These are phyloP conservation scores for Aphidoletes aphidimyza DNA, from an alignment of 2,888 invertebrate genomes.

Conservation along the genomic window DNA sequence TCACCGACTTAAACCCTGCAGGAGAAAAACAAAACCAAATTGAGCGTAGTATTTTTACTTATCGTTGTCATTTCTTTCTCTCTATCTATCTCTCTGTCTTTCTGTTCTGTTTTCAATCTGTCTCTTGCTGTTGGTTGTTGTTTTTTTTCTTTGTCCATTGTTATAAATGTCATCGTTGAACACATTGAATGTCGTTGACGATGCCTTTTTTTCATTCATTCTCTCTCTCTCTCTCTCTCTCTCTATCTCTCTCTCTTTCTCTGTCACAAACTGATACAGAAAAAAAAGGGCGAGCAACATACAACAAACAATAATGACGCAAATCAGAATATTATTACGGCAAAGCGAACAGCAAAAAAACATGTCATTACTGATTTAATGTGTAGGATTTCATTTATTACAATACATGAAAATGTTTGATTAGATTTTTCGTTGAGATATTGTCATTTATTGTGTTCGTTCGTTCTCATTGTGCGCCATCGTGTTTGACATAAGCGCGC, in stretches of 20 bases:
- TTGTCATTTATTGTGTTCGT: slow-evolving; percentile 47
- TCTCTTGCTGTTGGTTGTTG: neutral
- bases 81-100: neutral
- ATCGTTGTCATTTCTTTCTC: neutral
- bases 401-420: slow-evolving; percentile 52
- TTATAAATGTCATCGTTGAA: slow-evolving; percentile 47
- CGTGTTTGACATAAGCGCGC: neutral
- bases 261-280: neutral
- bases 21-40: slow-evolving; percentile 10
- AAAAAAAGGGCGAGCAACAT: neutral
- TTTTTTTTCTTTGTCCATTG: slow-evolving; percentile 25
- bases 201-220: neutral
- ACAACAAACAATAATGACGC: slow-evolving; percentile 34
- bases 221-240: no score
- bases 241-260: neutral
- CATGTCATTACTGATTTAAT: slow-evolving; percentile 54
- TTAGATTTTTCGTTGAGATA: slow-evolving; percentile 53
- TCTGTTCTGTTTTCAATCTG: neutral
- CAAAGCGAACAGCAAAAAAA: neutral
- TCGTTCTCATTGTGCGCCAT: neutral
- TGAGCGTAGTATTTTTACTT: slow-evolving; percentile 50
- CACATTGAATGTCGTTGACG: slow-evolving; percentile 20
- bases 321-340: slow-evolving; percentile 32
- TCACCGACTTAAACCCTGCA: neutral
- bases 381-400: slow-evolving; percentile 52